Conservation (phyloP, 2,797 vertebrate species). For the Cuculus canorus region DNA sequence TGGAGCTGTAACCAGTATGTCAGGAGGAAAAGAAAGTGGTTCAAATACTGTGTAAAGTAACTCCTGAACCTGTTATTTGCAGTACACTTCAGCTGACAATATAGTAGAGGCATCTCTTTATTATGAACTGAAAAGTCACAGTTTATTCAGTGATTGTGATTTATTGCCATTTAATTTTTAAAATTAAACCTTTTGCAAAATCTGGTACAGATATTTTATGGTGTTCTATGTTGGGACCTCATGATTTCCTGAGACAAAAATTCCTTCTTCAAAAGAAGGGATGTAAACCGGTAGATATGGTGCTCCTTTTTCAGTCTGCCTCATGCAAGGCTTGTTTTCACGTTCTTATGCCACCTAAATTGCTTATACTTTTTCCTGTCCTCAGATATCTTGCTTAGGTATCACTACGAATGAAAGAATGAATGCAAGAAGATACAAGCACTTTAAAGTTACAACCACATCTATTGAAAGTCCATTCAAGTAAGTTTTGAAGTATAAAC, state of each 20-base stretch:
- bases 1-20: neutral
- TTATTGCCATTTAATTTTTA: neutral
- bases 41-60: neutral
- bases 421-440: slow-evolving; percentile 99
- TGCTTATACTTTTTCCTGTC: neutral
- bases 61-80: neutral
- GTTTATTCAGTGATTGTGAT: neutral
- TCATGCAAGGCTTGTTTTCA: neutral
- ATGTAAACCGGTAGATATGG: neutral
- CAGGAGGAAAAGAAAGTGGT: neutral
- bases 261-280: neutral
- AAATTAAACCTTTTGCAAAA: neutral
- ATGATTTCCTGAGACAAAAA: neutral
- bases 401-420: slow-evolving; percentile 99
- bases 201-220: neutral
- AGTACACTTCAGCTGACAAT: neutral
- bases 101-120: neutral
- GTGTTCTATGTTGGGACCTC: neutral
- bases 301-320: neutral
- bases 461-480: slow-evolving; percentile 99
- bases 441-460: slow-evolving; percentile 99
- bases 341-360: slow-evolving; percentile 13
- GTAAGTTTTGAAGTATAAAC: slow-evolving; percentile 77
- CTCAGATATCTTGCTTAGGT: slow-evolving; percentile 94
- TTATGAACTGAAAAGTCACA: neutral